These are phyloP conservation scores for Glossosoma conforme DNA, from an alignment of 1,140 invertebrate genomes.

Conservation along the genomic window DNA sequence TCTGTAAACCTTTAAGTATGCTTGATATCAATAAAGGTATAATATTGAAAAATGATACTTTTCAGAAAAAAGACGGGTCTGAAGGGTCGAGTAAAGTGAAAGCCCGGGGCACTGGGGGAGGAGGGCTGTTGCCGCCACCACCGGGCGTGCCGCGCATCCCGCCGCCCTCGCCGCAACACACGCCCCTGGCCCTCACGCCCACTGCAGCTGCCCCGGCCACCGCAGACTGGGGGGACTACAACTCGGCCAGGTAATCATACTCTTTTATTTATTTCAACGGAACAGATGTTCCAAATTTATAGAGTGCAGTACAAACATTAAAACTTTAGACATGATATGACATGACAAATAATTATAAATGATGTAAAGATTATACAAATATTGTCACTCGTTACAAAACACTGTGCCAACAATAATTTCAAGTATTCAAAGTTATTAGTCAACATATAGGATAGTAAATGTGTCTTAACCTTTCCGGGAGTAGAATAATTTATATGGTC, in stretches of 20 bases:
- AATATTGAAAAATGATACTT: too few species aligned
- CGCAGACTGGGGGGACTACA: slow-evolving; percentile 75
- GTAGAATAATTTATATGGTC: too few species aligned
- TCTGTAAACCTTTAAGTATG: too few species aligned
- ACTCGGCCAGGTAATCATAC: slow-evolving; percentile 59
- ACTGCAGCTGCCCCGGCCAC: slow-evolving; percentile 48
- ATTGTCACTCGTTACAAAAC: slow-evolving; percentile 3
- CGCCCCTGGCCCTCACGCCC: slow-evolving; percentile 49
- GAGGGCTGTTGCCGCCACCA: slow-evolving; percentile 76
- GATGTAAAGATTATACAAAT: slow-evolving; percentile 22
- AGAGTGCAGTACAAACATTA: too few species aligned
- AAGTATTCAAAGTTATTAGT: too few species aligned
- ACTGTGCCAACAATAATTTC: slow-evolving; percentile 7
- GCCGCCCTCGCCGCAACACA: slow-evolving; percentile 67
- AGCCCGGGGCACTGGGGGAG: slow-evolving; percentile 48
- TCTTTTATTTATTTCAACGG: too few species aligned
- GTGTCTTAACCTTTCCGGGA: too few species aligned
- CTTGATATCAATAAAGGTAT: too few species aligned
- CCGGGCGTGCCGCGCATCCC: slow-evolving; percentile 68
- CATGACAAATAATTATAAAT: too few species aligned
- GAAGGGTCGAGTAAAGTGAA: slow-evolving; percentile 61
- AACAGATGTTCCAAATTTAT: too few species aligned
- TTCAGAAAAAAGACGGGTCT: slow-evolving; percentile 83
- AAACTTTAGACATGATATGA: too few species aligned
- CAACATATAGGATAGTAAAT: too few species aligned